Evolutionary conservation across 2,888 invertebrate genomes (phyloP), one percentile per base, ranked within the genome.

Genomic region (Bursaphelenchus okinawaensis): DNA sequence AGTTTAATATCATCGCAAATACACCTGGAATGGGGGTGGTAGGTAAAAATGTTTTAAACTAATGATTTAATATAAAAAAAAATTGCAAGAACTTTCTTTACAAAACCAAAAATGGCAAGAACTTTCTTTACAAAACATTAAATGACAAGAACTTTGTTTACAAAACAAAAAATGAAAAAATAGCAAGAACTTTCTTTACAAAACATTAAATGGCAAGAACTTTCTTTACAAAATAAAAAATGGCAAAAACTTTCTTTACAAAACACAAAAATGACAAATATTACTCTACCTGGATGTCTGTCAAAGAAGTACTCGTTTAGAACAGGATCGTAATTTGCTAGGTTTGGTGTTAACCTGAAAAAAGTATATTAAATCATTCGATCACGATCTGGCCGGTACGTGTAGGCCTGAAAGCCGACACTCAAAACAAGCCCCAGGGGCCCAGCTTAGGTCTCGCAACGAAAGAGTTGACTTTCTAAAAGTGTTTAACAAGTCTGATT

Each of bases 281-380:
- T n/a, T n/a, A n/a, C n/a, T n/a, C n/a, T 40, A 40, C 40, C 40
- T n/a, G 40, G 40, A 40, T 40, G 40, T 57, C 90, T 87, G 86
- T 94, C 96, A 87, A 98, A 98, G 88, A 98, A 98, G 87, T 95
- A 98, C 87, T 98, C 96, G 86, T 98, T 96, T 82, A 96, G 89
- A 82, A 96, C 91, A 52, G 95, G 94, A 86, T 98, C 96, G 87
- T 96, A 98, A 87, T 96, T 98, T 83, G 93, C 95, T 81, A 95
- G 87, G 52, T 94, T 94, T 85, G 96, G 95, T 22, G 90, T 90
- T 74, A 91, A 87, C 65, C 91, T 75, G 29, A 12, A 67, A 63
- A 63, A 12, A 16, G 16, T 16, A 12, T 12, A 12, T 28, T 19
- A 23, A 63, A 40, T 62, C 22, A 63, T 16, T 8, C 60, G n/a